Evolutionary conservation across 2,797 vertebrate genomes (phyloP).

Genomic region (Phrynocephalus guinanensis): DNA sequence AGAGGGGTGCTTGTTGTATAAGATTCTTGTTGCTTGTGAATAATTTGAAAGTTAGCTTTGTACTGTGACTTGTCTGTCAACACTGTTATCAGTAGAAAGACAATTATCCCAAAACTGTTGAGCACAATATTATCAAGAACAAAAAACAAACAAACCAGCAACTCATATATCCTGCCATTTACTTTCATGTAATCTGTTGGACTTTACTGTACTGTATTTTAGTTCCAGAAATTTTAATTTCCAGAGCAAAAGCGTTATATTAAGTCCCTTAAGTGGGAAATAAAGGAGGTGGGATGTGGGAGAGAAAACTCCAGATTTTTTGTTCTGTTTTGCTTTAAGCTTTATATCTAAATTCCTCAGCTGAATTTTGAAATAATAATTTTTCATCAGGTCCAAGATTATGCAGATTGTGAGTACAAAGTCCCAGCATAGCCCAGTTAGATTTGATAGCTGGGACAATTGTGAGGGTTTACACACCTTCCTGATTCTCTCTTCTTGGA

Average conservation of each 20-base stretch:
- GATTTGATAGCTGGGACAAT: no score
- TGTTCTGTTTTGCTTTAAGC: not conserved
- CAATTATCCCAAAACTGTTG: not conserved
- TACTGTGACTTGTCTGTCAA: not conserved
- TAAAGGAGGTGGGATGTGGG: not conserved
- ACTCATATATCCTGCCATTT: not conserved
- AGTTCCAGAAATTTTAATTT: not conserved
- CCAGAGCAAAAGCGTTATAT: not conserved
- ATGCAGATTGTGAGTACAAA: no score
- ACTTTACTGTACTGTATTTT: not conserved
- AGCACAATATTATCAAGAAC: not conserved
- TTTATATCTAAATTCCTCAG: not conserved
- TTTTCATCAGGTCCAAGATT: no score
- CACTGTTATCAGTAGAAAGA: not conserved
- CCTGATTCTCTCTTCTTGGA: no score
- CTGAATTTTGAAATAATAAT: not conserved
- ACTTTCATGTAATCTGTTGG: not conserved
- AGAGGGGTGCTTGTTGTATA: not conserved
- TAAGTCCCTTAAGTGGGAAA: not conserved
- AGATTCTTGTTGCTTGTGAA: not conserved
- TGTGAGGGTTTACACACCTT: no score
- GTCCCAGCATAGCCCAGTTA: no score
- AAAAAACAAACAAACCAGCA: not conserved
- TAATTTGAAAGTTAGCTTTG: not conserved
- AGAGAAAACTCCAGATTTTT: not conserved